phyloP scores from a whole-genome alignment of 2,113 vertebrate species.

The Cricetomys ansorgei region DNA sequence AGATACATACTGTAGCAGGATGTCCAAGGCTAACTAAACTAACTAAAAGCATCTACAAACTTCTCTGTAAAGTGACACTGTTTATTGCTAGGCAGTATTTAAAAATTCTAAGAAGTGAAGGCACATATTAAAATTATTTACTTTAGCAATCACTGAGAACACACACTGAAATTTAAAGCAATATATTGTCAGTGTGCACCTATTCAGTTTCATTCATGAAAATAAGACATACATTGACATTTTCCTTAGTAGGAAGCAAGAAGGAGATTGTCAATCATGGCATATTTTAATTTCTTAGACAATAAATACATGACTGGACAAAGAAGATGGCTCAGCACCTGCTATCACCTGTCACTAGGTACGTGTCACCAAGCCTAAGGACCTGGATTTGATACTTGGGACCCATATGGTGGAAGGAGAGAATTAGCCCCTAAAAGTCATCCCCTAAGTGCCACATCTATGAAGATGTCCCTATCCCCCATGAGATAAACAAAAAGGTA shows the following conservation, averaged over 20 bases:
- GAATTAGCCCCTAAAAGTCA: not conserved
- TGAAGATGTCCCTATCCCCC: too few relatives aligned
- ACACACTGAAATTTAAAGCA: conserved; percentile 3
- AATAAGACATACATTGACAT: not conserved
- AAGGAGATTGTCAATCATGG: not conserved
- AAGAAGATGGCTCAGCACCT: not conserved
- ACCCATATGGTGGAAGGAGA: not conserved
- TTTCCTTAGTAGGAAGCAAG: not conserved
- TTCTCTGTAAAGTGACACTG: not conserved
- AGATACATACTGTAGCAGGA: not conserved
- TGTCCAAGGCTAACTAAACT: not conserved
- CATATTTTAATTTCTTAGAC: conserved; percentile 58
- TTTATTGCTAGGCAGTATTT: not conserved
- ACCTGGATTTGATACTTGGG: not conserved
- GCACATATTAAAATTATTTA: not conserved
- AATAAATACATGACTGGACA: not conserved
- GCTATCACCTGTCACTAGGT: too few relatives aligned
- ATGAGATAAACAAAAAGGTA: not conserved
- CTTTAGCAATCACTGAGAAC: not conserved
- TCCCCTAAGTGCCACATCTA: not conserved
- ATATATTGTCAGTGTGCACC: not conserved
- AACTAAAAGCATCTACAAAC: not conserved
- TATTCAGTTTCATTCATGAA: not conserved
- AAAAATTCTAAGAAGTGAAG: not conserved
- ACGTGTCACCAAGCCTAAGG: not conserved